Base-by-base conservation (phyloP, 23 tunicate genomes). In the Trididemnum miniatum region DNA sequence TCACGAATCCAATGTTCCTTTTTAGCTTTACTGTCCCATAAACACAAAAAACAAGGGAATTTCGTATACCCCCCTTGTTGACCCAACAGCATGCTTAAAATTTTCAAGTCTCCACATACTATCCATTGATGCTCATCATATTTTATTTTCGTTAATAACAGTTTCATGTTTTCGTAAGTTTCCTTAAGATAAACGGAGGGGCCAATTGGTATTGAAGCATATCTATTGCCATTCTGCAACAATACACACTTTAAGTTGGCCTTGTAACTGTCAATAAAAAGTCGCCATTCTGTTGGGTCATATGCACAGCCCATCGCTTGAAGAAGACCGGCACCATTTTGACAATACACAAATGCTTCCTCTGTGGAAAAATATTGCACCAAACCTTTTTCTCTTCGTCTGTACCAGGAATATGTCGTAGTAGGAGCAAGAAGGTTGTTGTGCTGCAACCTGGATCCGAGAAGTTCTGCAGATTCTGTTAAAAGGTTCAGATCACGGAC, bases 71-170 rank as follows among this genome's bases (percentile, higher is more conserved):
- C 24, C 76, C 76, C 76, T 31, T 71, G 37, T 29, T 71, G 18
- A 38, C 76, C 76, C 20, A 71, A 23, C 24, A 32, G 76, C 76
- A 71, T 71, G 44, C 76, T 9, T 7, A 71, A 71, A 28, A 71
- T 38, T 71, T 71, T 71, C 39, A 71, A 71, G 76, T 71, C 76
- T 9, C 76, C 76, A 71, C 76, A 71, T 71, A 71, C 24, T 31
- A 71, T 7, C 76, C 38, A 71, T 18, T 71, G 29, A 26, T 64
- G 71, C 24, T 64, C 24, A 64, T n/a, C 18, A 64, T 64, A 64
- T 64, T 64, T 64, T 49, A 20, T 9, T 71, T 71, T 71, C 20
- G 76, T 71, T 32, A 32, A 3, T 71, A 71, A 30, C 24, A 71
- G 29, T 28, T 28, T 71, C 76, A 71, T 71, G 24, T 71, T 71